Conservation (phyloP, 2,113 vertebrate species). For the Tragelaphus buxtoni region DNA sequence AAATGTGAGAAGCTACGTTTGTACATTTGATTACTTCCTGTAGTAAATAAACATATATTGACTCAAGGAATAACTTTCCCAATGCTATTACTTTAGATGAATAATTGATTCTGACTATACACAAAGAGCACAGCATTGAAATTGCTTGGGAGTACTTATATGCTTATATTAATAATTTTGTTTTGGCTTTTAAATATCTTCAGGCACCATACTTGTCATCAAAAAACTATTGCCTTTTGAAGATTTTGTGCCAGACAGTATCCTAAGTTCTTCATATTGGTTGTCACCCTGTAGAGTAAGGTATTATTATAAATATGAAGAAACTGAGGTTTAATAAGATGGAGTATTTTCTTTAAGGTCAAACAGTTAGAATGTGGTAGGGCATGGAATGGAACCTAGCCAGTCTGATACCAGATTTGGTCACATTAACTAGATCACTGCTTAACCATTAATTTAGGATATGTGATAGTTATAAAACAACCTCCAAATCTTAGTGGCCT, state of each 20-base stretch:
- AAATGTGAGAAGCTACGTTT: background rate
- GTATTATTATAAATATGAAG: background rate
- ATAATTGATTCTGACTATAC: background rate
- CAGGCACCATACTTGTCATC: background rate
- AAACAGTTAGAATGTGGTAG: background rate
- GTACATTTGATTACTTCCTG: background rate
- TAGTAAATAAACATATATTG: background rate
- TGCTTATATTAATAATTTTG: background rate
- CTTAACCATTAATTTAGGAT: background rate
- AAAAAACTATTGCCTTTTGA: background rate
- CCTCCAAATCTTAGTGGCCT: background rate
- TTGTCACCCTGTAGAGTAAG: background rate
- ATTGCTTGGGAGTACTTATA: background rate
- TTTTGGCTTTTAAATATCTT: background rate
- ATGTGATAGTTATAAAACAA: background rate
- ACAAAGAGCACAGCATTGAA: background rate
- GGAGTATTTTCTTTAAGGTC: background rate
- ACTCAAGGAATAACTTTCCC: background rate
- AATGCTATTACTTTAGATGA: background rate
- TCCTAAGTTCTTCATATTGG: background rate
- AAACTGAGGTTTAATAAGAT: background rate
- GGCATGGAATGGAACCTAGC: background rate
- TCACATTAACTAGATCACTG: background rate
- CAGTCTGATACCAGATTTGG: background rate
- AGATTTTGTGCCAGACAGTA: background rate